phyloP scores from a whole-genome alignment of 2,888 invertebrate species.

The Corythucha ciliata region DNA sequence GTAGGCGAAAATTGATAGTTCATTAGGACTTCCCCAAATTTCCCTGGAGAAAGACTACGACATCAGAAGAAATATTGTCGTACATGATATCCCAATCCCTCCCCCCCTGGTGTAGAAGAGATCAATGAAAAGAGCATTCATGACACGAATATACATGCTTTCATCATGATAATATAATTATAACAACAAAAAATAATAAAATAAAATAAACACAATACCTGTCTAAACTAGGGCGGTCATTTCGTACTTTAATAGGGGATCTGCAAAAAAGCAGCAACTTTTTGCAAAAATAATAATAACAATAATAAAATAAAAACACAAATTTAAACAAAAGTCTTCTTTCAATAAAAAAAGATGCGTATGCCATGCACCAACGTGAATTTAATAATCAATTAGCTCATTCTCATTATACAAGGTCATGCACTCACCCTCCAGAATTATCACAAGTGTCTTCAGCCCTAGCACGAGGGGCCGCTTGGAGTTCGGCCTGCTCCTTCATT shows the following conservation, averaged over 20 bases:
- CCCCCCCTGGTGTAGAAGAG: too few species aligned
- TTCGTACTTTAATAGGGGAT: slow-evolving; percentile 29
- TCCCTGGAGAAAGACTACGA: not conserved
- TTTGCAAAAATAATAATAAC: not conserved
- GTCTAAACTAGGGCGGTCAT: slow-evolving; percentile 25
- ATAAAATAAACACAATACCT: slow-evolving; percentile 25
- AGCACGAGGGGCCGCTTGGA: slow-evolving; percentile 45
- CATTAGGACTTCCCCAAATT: too few species aligned
- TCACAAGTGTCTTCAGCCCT: slow-evolving; percentile 20
- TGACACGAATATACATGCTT: too few species aligned
- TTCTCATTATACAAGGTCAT: too few species aligned
- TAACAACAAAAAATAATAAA: slow-evolving; percentile 4
- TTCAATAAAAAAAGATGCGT: not conserved
- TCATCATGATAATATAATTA: not conserved
- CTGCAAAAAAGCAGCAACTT: slow-evolving; percentile 22
- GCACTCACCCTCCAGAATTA: slow-evolving; percentile 27
- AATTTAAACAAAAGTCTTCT: not conserved
- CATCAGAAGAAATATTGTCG: not conserved
- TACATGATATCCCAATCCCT: too few species aligned
- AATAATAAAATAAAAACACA: not conserved
- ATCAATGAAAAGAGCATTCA: too few species aligned
- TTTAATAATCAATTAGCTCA: too few species aligned
- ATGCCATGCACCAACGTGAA: not conserved
- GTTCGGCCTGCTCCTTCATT: slow-evolving; percentile 56
- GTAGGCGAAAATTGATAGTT: too few species aligned